A percentile compares a stretch with the other conserved stretches of the same genome.
Evolutionary conservation across 2,797 vertebrate genomes (phyloP).

Genomic region (Rhinella marina): DNA sequence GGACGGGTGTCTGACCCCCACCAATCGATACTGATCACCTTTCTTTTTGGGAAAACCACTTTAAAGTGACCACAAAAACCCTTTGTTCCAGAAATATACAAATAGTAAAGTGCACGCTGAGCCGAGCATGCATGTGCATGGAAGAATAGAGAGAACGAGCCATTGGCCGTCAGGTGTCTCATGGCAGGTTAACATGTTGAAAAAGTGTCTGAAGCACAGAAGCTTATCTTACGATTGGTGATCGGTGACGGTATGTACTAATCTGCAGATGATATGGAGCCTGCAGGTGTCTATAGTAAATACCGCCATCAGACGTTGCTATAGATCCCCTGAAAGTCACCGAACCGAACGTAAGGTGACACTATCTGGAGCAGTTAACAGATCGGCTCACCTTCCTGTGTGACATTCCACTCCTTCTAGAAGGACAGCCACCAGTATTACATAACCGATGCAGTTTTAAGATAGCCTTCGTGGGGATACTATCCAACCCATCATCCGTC

Average conservation of each 20-base stretch:
- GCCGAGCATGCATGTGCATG: too few species aligned
- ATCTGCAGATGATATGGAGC: not conserved
- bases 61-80: too few species aligned
- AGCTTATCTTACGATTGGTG: not conserved
- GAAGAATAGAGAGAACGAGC: too few species aligned
- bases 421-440: not conserved
- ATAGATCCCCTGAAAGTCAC: not conserved
- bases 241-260: not conserved
- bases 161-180: too few species aligned
- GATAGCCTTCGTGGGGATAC: not conserved
- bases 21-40: too few species aligned
- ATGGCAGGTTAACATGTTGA: not conserved
- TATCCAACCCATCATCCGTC: not conserved
- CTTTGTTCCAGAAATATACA: too few species aligned
- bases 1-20: too few species aligned
- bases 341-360: slow-evolving; percentile 27
- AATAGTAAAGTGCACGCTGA: too few species aligned
- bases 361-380: slow-evolving; percentile 35
- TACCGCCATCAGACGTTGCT: not conserved
- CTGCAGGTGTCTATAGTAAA: not conserved
- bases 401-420: slow-evolving; percentile 35
- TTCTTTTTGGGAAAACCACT: too few species aligned
- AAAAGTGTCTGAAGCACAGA: not conserved
- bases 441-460: not conserved
- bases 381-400: slow-evolving; percentile 15